These are phyloP conservation scores for Leucophenga varia DNA, from an alignment of 1,140 invertebrate species.

Conservation along the genomic window DNA sequence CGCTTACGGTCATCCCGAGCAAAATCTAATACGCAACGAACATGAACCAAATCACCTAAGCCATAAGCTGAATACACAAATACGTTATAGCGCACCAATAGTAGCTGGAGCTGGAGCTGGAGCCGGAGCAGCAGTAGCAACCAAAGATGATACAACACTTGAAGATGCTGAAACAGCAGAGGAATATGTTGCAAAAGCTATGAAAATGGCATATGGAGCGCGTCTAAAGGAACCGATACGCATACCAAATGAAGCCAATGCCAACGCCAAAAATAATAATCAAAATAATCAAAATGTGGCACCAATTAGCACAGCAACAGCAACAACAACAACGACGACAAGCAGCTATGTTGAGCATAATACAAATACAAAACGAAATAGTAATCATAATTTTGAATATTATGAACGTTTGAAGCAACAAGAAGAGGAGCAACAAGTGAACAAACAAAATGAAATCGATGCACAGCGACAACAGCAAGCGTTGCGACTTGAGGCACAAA, in stretches of 20 bases:
- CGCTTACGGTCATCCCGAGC: conserved; percentile 37
- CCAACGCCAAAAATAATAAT: no score
- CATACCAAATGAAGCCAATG: conserved; percentile 3
- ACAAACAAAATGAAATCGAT: conserved; percentile 12
- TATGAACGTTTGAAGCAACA: no score
- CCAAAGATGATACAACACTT: conserved; percentile 12
- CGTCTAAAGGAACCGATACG: conserved; percentile 31
- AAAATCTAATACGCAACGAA: conserved; percentile 43
- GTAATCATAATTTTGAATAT: conserved; percentile 4
- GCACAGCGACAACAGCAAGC: not conserved
- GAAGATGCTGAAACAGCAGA: conserved; percentile 48
- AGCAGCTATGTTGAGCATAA: conserved; percentile 18
- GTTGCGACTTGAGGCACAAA: not conserved
- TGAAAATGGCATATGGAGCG: conserved; percentile 41
- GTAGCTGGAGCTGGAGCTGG: conserved; percentile 10
- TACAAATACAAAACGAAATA: conserved; percentile 21
- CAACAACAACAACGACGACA: conserved; percentile 17
- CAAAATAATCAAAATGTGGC: conserved; percentile 12
- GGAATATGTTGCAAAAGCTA: conserved; percentile 50
- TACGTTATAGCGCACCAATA: conserved; percentile 24
- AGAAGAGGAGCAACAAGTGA: conserved; percentile 20
- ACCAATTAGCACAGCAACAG: not conserved
- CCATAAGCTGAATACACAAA: conserved; percentile 23
- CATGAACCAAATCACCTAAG: conserved; percentile 23
- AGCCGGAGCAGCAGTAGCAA: not conserved